phyloP scores from a whole-genome alignment of 2,113 vertebrate species.

The Pseudorasbora parva region DNA sequence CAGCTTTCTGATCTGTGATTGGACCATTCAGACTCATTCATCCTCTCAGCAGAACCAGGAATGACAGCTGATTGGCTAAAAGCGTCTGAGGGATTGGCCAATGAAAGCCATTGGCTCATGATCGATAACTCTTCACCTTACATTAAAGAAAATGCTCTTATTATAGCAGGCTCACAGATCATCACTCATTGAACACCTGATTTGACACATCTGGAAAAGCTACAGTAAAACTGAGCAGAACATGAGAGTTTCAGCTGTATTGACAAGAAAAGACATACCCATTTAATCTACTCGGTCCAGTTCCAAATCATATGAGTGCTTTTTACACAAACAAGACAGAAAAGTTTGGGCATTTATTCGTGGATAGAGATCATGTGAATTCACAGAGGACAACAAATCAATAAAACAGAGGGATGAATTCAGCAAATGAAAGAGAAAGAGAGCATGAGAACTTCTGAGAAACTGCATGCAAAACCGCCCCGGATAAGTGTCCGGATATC shows the following conservation, averaged over 20 bases:
- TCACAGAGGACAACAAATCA: slow-evolving; percentile 66
- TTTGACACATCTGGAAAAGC: slow-evolving; percentile 62
- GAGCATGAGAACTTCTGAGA: slow-evolving; percentile 65
- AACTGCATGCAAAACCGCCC: slow-evolving; percentile 70
- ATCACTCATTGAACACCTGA: slow-evolving; percentile 61
- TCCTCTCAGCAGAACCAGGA: slow-evolving; percentile 45
- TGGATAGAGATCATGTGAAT: slow-evolving; percentile 71
- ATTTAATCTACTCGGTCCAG: slow-evolving; percentile 83
- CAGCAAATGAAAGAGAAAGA: slow-evolving; percentile 62
- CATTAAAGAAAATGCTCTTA: slow-evolving; percentile 52
- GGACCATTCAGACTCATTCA: slow-evolving; percentile 28
- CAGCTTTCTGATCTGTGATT: slow-evolving; percentile 15
- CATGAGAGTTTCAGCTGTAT: slow-evolving; percentile 74
- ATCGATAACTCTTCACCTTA: slow-evolving; percentile 48
- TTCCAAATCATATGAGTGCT: slow-evolving; percentile 83
- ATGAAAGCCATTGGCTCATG: slow-evolving; percentile 19
- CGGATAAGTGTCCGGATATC: slow-evolving; percentile 54
- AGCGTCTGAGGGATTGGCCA: background rate
- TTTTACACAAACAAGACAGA: slow-evolving; percentile 83
- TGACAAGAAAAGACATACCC: slow-evolving; percentile 82
- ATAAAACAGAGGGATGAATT: slow-evolving; percentile 57
- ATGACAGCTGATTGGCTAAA: slow-evolving; percentile 51
- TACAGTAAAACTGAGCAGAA: slow-evolving; percentile 74
- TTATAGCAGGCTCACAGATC: slow-evolving; percentile 68
- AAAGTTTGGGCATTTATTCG: slow-evolving; percentile 81